Evolutionary conservation across 1,140 invertebrate genomes (phyloP).

Genomic region (Meloidogyne hapla): DNA sequence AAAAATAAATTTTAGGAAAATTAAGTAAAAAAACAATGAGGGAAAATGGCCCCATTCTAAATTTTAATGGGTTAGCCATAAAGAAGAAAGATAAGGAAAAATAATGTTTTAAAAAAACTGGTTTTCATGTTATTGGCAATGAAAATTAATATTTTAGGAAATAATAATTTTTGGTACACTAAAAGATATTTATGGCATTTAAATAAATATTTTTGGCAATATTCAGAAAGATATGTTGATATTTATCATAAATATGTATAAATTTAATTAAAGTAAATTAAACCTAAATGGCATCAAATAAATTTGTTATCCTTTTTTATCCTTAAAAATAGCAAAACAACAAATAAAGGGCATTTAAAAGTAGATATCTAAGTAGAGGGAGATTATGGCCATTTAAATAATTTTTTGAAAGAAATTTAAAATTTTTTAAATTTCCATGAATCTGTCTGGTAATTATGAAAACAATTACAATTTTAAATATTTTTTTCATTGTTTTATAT

Average conservation of each 20-base stretch:
- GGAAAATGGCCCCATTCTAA: neutral
- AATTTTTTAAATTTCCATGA: too few relatives aligned
- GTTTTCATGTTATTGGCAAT: neutral
- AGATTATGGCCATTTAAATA: neutral
- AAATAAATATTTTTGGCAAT: too few relatives aligned
- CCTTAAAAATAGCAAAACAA: neutral
- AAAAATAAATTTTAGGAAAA: conserved; percentile 3
- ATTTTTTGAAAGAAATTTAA: too few relatives aligned
- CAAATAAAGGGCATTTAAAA: neutral
- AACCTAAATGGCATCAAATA: too few relatives aligned
- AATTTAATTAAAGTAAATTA: too few relatives aligned
- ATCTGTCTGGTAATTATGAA: neutral
- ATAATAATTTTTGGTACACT: neutral
- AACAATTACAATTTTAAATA: conserved; percentile 20
- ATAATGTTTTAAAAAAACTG: neutral
- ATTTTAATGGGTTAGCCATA: neutral
- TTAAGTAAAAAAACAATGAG: neutral
- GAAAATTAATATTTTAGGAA: conserved; percentile 7
- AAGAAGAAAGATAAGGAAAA: neutral
- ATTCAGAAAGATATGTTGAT: too few relatives aligned
- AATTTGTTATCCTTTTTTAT: too few relatives aligned
- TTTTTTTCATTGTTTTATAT: neutral
- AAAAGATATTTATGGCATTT: too few relatives aligned
- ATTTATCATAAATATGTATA: too few relatives aligned
- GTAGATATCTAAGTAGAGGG: neutral